Evolutionary conservation across 2,797 vertebrate species (phyloP).

Genomic region (Neopelma chrysocephalum): DNA sequence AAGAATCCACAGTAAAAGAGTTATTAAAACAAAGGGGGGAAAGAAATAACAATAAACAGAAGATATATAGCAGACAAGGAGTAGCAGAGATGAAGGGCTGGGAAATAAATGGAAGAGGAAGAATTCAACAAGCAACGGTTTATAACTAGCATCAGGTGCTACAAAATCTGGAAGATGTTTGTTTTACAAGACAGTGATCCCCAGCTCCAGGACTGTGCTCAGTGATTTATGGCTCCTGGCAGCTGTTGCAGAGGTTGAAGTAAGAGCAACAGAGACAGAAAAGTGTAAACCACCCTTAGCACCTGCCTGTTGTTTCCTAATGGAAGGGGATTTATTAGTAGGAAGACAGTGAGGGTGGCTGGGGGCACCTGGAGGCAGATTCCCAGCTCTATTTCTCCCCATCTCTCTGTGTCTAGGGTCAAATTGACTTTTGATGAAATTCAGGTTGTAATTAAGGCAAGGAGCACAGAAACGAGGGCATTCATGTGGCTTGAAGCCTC

Average conservation of each 20-base stretch:
- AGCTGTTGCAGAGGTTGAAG: conserved; percentile 39
- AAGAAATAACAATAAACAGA: conserved; percentile 49
- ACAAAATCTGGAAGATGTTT: conserved; percentile 58
- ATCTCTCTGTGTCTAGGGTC: background rate
- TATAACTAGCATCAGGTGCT: conserved; percentile 42
- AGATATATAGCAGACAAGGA: conserved; percentile 55
- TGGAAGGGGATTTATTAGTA: background rate
- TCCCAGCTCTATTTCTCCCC: background rate
- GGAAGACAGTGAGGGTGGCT: background rate
- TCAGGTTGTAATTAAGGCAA: background rate
- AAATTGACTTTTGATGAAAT: background rate
- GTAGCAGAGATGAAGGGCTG: background rate
- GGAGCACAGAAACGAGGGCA: background rate
- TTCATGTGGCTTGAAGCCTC: background rate
- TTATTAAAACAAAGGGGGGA: conserved; percentile 69
- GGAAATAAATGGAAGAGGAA: conserved; percentile 38
- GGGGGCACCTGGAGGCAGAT: background rate
- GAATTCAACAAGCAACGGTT: conserved; percentile 34
- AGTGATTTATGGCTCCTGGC: conserved; percentile 57
- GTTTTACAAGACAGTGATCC: conserved; percentile 54
- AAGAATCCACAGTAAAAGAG: conserved; percentile 69
- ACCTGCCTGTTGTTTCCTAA: background rate
- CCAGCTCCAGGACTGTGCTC: conserved; percentile 26
- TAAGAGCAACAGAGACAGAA: background rate
- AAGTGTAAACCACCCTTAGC: background rate